Base-by-base conservation (phyloP, 2,113 vertebrate species). In the Datnioides undecimradiatus region DNA sequence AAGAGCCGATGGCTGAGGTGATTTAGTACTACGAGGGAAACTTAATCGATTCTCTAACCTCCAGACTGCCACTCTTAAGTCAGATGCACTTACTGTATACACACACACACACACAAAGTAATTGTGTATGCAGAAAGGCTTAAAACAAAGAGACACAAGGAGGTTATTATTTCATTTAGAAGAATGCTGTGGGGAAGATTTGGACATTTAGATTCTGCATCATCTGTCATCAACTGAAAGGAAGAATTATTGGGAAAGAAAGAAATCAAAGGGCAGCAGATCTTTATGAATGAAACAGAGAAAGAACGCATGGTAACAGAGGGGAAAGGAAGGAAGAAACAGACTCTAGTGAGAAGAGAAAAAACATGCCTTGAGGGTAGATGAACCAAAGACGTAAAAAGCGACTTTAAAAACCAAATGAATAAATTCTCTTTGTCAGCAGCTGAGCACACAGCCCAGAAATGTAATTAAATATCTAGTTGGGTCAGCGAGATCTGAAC, bases 401-500 rank as follows among this genome's bases (percentile, higher is more conserved):
- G 63, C 2, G 8, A 74, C 68, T 79, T 46, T 54, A 62, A 82
- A 85, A 57, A 62, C 45, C n/a, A 58, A 72, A 85, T 71, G 23
- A 85, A 86, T 68, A 80, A 59, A 89, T 76, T 82, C 10, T 54
- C 73, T 69, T 74, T 79, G 72, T 92, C 89, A 88, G 92, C 86
- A 93, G 41, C 29, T 27, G 19, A 77, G 71, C 75, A 68, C 76
- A 80, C 60, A 74, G 73, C 69, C 25, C 57, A 87, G 78, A 85
- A 88, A 89, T 51, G 78, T 85, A 87, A 94, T 93, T 87, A 92
- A 85, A 93, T 87, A 92, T 90, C 79, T 60, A 69, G 82, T 72
- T 73, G 59, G 57, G 77, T 92, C 91, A 91, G 91, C 90, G 90
- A 74, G 62, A 91, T 81, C 65, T 73, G 29, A 91, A 85, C 19